Conservation (phyloP, 2,888 invertebrate genomes). For the Drosophila buzzatii region DNA sequence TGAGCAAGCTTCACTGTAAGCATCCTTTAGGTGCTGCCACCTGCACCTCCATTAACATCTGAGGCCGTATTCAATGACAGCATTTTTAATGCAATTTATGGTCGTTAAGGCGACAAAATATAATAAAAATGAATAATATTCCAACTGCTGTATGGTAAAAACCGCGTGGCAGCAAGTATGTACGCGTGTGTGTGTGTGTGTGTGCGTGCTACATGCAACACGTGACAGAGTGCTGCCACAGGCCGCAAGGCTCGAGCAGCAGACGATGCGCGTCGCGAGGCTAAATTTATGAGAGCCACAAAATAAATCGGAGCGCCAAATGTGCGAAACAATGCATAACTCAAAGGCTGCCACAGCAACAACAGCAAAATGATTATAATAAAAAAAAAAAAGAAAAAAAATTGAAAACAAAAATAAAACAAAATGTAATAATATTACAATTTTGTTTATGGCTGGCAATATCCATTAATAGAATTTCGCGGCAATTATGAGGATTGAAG, state of each 20-base stretch:
- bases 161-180: constrained; percentile 36
- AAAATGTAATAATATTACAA: constrained; percentile 49
- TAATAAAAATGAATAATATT: constrained; percentile 81
- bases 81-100: constrained; percentile 80
- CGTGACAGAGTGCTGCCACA: constrained; percentile 70
- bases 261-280: constrained; percentile 27
- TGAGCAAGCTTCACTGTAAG: constrained; percentile 36
- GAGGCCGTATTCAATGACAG: constrained; percentile 70
- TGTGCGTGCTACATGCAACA: constrained; percentile 63
- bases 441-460: constrained; percentile 54
- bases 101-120: constrained; percentile 81
- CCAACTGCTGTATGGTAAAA: constrained; percentile 62
- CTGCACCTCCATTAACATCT: constrained; percentile 54
- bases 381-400: constrained; percentile 24
- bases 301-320: constrained; percentile 76
- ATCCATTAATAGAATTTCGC: constrained; percentile 59
- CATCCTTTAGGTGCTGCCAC: constrained; percentile 23
- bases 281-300: constrained; percentile 71
- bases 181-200: background rate
- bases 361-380: constrained; percentile 6
- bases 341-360: constrained; percentile 50
- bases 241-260: constrained; percentile 31
- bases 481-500: constrained; percentile 42
- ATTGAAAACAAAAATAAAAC: constrained; percentile 14
- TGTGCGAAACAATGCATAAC: constrained; percentile 77